Base-by-base conservation (phyloP, 2,113 vertebrate genomes). In the Scortum barcoo region DNA sequence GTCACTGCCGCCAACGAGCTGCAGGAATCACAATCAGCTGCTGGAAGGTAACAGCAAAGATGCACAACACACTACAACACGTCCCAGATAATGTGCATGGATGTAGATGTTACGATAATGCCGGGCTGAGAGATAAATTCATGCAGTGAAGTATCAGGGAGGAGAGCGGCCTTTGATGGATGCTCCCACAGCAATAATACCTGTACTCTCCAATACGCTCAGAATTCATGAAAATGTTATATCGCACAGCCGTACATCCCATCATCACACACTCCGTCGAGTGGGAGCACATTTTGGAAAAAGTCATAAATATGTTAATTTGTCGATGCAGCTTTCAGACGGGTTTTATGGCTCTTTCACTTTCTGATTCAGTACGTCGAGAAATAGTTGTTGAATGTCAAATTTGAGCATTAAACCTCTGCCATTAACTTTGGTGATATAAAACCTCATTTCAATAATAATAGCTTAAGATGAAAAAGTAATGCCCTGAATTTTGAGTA, bases 241-340 rank as follows among this genome's bases (percentile, higher is more conserved):
- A 24, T 0, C 0, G n/a, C 54, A 40, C 33, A 42, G 36, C 36
- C 9, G 24, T 61, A 68, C 71, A 76, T 46, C 46, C 58, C 58
- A 53, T 72, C 61, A 62, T 72, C 68, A 28, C 36, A 44, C 60
- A 6, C 30, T 17, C 26, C n/a, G 60, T 50, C 17, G 30, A 69
- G 62, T 38, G 38, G 9, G 0, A 16, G 71, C 13, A 75, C 73
- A 17, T 70, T 50, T 78, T 51, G 17, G 40, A 22, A 42, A 56
- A 81, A 82, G 5, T 58, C 75, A 82, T 85, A 67, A 85, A 82
- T 57, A 88, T 82, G 83, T 40, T 72, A 76, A 85, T 88, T 60
- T 58, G 14, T 54, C 7, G 0, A 30, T 16, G 11, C 2, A n/a
- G 66, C 44, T 72, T 38, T 17, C 56, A 48, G 48, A 44, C 30